phyloP scores from a whole-genome alignment of 2,797 vertebrate genomes.

The Rhyacichthys aspro region DNA sequence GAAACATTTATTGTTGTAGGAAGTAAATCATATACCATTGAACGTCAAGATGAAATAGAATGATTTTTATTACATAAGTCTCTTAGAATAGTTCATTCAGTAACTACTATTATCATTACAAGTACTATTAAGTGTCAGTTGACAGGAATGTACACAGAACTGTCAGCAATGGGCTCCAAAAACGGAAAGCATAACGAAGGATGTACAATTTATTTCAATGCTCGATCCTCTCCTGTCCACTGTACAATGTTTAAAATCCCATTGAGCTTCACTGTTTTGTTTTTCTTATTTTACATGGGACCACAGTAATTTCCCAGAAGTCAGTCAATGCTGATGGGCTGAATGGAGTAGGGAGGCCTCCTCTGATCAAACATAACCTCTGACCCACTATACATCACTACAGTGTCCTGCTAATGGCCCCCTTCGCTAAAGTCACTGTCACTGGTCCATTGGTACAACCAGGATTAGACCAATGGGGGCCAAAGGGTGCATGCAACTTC shows the following conservation, averaged over 20 bases:
- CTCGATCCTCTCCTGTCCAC: conserved; percentile 20
- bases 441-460: conserved; percentile 54
- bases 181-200: no score
- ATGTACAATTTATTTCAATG: no score
- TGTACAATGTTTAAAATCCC: conserved; percentile 25
- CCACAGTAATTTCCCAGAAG: conserved; percentile 71
- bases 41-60: no score
- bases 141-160: no score
- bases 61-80: no score
- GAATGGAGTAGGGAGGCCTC: conserved; percentile 56
- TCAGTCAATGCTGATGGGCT: conserved; percentile 63
- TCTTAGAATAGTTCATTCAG: no score
- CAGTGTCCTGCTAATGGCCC: conserved; percentile 66
- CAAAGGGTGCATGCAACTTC: conserved; percentile 45
- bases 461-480: conserved; percentile 39
- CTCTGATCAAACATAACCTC: conserved; percentile 73
- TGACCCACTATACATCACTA: conserved; percentile 62
- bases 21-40: no score
- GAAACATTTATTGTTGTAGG: no score
- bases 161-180: no score
- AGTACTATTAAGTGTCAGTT: no score
- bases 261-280: conserved; percentile 18
- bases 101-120: no score
- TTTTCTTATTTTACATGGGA: conserved; percentile 21
- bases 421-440: conserved; percentile 63